phyloP scores from a whole-genome alignment of 2,797 vertebrate species.

The Neomorphus geoffroyi region DNA sequence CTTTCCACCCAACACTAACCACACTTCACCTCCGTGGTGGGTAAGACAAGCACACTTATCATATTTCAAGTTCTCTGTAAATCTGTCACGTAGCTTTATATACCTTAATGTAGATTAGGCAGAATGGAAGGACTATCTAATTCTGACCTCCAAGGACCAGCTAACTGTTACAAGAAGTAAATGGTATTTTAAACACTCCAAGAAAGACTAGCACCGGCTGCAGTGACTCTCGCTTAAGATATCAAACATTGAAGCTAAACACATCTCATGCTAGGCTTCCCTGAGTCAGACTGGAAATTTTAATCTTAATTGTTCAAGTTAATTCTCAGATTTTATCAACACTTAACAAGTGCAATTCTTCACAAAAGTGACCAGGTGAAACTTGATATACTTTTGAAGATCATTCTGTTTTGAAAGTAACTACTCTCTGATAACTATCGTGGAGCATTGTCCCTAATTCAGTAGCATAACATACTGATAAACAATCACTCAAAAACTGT shows the following conservation, averaged over 20 bases:
- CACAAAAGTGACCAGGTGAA: neutral
- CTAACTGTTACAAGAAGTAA: neutral
- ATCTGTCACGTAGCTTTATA: neutral
- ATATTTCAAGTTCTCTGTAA: neutral
- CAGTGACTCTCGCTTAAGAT: neutral
- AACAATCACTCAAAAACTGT: neutral
- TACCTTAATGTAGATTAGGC: neutral
- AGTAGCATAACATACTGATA: neutral
- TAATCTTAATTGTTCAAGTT: neutral
- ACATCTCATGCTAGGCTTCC: neutral
- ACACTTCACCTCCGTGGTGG: neutral
- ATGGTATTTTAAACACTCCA: neutral
- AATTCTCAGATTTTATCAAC: neutral
- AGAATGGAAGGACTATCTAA: neutral
- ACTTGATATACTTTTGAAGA: neutral
- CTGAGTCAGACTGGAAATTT: neutral
- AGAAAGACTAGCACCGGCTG: neutral
- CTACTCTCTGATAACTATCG: neutral
- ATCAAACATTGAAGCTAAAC: neutral
- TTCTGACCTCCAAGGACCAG: neutral
- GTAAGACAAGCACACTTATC: neutral
- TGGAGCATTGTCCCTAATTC: neutral
- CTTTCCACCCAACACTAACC: neutral
- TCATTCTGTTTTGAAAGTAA: neutral
- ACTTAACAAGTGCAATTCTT: neutral